phyloP scores from a whole-genome alignment of 2,888 invertebrate genomes.

The Rhyacophila evoluta region DNA sequence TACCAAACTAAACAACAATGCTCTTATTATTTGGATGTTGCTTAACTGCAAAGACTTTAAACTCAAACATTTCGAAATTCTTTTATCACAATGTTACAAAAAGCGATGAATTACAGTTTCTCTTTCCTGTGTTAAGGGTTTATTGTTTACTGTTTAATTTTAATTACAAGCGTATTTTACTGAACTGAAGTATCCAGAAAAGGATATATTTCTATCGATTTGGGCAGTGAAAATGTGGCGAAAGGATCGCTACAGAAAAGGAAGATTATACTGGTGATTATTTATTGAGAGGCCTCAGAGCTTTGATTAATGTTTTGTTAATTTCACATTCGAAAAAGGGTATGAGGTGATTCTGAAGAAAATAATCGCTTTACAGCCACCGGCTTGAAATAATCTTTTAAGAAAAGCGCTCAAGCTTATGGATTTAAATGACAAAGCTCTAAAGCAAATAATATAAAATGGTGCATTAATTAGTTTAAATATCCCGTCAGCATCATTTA shows the following conservation, averaged over 20 bases:
- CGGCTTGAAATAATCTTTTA: background rate
- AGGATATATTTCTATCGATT: constrained; percentile 18
- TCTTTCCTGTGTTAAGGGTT: background rate
- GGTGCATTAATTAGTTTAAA: background rate
- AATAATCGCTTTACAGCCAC: background rate
- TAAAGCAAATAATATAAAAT: background rate
- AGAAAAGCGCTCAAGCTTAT: background rate
- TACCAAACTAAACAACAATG: too few relatives aligned
- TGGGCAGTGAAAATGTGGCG: background rate
- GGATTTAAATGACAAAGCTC: background rate
- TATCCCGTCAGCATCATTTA: background rate
- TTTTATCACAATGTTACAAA: too few relatives aligned
- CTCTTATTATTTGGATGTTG: too few relatives aligned
- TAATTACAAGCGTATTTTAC: background rate
- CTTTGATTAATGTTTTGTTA: constrained; percentile 12
- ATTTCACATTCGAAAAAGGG: background rate
- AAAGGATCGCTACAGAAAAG: background rate
- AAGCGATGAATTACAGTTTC: too few relatives aligned
- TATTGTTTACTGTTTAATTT: background rate
- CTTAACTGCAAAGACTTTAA: too few relatives aligned
- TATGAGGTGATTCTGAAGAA: background rate
- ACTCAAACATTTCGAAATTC: too few relatives aligned
- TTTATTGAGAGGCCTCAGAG: background rate
- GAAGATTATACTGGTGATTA: background rate
- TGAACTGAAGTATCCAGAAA: background rate